A percentile compares a stretch with the other conserved stretches of the same genome.
Conservation (phyloP, 2,113 vertebrate genomes). For the Galeopterus variegatus region DNA sequence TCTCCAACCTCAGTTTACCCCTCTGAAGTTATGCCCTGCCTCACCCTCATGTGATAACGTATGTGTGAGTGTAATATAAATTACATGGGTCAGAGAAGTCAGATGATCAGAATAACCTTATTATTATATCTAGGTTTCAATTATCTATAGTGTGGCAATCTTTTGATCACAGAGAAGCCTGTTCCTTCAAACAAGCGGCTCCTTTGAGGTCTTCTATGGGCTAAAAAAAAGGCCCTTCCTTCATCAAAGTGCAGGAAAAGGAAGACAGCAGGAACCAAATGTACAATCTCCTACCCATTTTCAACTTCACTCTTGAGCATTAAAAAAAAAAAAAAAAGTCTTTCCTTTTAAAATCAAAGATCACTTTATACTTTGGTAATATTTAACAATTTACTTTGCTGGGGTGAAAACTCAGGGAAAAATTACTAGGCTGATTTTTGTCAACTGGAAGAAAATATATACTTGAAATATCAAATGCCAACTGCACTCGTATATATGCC, state of each 20-base stretch:
- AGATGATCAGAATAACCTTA: background rate
- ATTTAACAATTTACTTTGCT: constrained; percentile 56
- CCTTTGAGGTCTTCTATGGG: background rate
- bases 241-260: constrained; percentile 1
- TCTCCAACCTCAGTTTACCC: background rate
- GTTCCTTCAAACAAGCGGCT: background rate
- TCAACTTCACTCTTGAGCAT: background rate
- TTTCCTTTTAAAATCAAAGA: constrained; percentile 62
- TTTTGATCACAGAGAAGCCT: background rate
- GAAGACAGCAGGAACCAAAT: background rate
- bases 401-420: background rate
- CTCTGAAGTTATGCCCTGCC: background rate
- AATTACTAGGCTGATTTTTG: constrained; percentile 52
- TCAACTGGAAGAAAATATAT: background rate
- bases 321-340: background rate
- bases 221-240: background rate
- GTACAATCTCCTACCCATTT: constrained; percentile 24
- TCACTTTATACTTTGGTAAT: constrained; percentile 39
- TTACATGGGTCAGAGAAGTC: accelerated
- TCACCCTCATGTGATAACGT: background rate
- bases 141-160: background rate
- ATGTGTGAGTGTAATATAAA: background rate
- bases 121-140: background rate
- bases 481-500: background rate
- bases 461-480: constrained; percentile 73